Conservation (phyloP, 1,140 invertebrate species). For the Lutraria rhynchaena region DNA sequence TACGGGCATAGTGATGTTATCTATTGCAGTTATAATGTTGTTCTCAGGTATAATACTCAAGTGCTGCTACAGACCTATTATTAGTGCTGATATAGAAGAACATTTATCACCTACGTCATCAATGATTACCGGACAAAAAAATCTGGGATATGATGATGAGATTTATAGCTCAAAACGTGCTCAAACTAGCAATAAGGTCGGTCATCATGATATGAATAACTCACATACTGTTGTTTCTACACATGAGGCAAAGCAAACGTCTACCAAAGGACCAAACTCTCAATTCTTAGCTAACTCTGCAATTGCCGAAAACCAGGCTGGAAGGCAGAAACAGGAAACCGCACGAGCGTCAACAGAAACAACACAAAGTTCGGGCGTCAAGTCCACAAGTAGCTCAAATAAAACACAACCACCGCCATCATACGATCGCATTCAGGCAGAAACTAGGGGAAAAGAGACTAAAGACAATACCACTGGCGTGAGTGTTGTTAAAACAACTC, state of each 20-base stretch:
- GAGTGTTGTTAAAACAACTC: slow-evolving; percentile 2
- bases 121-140: slow-evolving; percentile 45
- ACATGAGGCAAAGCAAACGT: slow-evolving; percentile 31
- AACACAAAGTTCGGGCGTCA: not conserved
- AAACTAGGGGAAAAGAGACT: not conserved
- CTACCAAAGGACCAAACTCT: not conserved
- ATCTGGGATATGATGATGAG: slow-evolving; percentile 47
- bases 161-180: not conserved
- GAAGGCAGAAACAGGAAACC: too few relatives aligned
- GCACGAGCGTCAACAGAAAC: not conserved
- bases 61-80: slow-evolving; percentile 39
- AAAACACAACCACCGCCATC: not conserved
- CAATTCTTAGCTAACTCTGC: not conserved
- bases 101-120: slow-evolving; percentile 44
- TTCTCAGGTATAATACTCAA: slow-evolving; percentile 49
- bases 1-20: slow-evolving; percentile 30
- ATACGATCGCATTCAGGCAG: not conserved
- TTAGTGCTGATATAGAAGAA: slow-evolving; percentile 54
- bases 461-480: not conserved
- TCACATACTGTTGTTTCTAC: slow-evolving; percentile 36
- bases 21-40: slow-evolving; percentile 36
- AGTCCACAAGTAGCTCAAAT: not conserved
- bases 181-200: slow-evolving; percentile 30
- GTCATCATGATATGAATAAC: slow-evolving; percentile 13
- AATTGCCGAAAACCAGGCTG: not conserved